Evolutionary conservation across 2,797 vertebrate genomes (phyloP).

Genomic region (Miichthys miiuy): DNA sequence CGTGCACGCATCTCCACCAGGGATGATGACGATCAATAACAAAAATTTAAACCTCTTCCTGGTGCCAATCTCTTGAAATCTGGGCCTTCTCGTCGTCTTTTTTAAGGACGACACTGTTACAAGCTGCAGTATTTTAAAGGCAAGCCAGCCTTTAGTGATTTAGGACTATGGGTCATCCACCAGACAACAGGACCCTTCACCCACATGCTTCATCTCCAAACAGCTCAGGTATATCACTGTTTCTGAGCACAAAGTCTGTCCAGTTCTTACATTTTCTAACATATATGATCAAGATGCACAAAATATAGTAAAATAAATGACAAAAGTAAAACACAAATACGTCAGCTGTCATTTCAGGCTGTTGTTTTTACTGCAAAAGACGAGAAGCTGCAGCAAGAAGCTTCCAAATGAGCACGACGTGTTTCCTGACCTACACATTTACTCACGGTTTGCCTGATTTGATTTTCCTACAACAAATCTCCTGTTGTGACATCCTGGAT

Average conservation of each 20-base stretch:
- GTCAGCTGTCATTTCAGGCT: neutral
- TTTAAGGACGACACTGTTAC: neutral
- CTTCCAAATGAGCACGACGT: no score
- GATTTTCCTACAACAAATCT: neutral
- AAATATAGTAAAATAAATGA: neutral
- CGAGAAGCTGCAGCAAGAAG: neutral
- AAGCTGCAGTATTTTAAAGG: neutral
- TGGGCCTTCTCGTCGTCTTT: neutral
- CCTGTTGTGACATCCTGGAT: neutral
- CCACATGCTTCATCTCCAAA: neutral
- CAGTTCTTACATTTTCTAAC: neutral
- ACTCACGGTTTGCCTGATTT: conserved; percentile 1
- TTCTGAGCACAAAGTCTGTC: no score
- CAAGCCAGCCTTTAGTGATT: neutral
- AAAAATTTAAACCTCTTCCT: neutral
- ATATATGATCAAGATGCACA: neutral
- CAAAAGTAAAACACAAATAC: neutral
- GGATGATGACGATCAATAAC: neutral
- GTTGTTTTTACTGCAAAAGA: neutral
- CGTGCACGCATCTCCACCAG: neutral
- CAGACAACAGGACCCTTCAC: neutral
- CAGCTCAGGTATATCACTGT: neutral
- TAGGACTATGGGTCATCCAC: neutral
- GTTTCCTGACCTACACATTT: neutral
- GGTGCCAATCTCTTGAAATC: neutral